Evolutionary conservation across 2,113 vertebrate genomes (phyloP).

Genomic region (Tychaedon coryphoeus): DNA sequence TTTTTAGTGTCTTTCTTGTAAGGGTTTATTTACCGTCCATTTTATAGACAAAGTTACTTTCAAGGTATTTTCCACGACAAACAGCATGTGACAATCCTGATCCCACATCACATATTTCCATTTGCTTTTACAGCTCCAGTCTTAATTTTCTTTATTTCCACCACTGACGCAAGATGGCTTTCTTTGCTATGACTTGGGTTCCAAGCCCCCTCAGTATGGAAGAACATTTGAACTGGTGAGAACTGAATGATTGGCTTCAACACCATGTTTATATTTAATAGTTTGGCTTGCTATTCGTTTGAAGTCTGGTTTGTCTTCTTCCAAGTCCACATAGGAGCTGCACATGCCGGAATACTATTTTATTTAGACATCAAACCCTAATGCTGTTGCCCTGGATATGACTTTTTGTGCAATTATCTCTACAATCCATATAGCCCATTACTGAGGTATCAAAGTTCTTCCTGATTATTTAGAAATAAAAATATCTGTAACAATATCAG

Average conservation of each 20-base stretch:
- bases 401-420: not conserved
- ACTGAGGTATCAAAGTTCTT: not conserved
- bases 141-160: slow-evolving; percentile 4
- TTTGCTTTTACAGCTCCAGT: not conserved
- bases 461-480: not conserved
- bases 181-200: not conserved
- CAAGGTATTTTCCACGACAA: not conserved
- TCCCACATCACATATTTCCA: not conserved
- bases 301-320: not conserved
- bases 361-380: not conserved
- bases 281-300: slow-evolving; percentile 11
- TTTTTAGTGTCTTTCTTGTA: not conserved
- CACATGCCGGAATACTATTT: not conserved
- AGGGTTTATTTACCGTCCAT: not conserved
- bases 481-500: not conserved
- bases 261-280: not conserved
- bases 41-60: not conserved
- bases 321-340: not conserved
- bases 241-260: slow-evolving; percentile 17
- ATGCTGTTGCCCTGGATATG: not conserved
- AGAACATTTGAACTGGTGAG: not conserved
- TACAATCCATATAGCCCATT: not conserved
- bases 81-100: not conserved
- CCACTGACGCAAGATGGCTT: not conserved
- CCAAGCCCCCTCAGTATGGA: not conserved